Conservation (phyloP, 2,888 invertebrate species). For the Bembecia ichneumoniformis region DNA sequence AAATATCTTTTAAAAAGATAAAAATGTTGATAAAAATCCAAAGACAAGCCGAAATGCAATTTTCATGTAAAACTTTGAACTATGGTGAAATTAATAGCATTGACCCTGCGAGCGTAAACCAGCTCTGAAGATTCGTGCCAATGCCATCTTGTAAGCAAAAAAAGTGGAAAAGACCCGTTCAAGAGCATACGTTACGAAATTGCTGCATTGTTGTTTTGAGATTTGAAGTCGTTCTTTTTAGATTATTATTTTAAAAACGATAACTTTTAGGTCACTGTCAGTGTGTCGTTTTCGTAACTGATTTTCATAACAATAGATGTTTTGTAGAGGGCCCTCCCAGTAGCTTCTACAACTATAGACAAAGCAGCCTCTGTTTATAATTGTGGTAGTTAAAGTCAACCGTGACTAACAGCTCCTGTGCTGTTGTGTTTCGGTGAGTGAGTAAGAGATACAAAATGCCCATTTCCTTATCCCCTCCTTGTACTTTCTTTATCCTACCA, state of each 20-base stretch:
- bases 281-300: neutral
- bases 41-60: too few species aligned
- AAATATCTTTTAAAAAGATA: too few species aligned
- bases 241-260: neutral
- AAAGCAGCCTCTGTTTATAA: too few species aligned
- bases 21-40: too few species aligned
- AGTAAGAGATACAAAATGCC: too few species aligned
- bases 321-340: conserved; percentile 3
- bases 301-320: neutral
- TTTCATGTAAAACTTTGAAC: neutral
- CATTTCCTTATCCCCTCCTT: too few species aligned
- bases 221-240: neutral
- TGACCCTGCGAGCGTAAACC: conserved; percentile 33
- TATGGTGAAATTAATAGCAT: conserved; percentile 25
- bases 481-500: too few species aligned
- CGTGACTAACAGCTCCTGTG: too few species aligned
- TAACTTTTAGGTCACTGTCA: neutral
- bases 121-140: conserved; percentile 37
- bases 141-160: conserved; percentile 25
- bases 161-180: neutral
- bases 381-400: too few species aligned
- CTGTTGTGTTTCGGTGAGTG: too few species aligned
- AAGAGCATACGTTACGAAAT: neutral
- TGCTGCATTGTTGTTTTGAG: neutral
- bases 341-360: neutral